Conservation (phyloP, 2,888 invertebrate genomes). For the Tiliacea aurago region DNA sequence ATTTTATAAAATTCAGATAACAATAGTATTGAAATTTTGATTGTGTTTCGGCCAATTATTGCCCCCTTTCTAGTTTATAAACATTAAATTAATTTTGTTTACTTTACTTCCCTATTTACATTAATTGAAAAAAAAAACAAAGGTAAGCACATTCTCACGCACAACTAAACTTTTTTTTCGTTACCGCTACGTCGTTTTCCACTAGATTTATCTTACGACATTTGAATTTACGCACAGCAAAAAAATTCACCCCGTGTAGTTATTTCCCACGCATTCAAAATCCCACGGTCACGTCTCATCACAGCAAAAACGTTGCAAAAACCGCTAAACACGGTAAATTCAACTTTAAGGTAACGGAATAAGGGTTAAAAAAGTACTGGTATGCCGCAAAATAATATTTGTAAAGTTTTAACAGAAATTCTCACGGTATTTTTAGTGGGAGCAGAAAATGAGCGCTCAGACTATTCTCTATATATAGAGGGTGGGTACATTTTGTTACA, state of each 20-base stretch:
- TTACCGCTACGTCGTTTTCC: constrained; percentile 7
- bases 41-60: not conserved
- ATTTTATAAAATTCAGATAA: not conserved
- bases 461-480: constrained; percentile 48
- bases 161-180: constrained; percentile 2
- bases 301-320: constrained; percentile 53
- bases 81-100: not conserved
- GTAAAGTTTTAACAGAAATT: constrained; percentile 62
- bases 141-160: not conserved
- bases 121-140: constrained; percentile 1
- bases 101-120: not conserved
- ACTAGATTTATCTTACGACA: constrained; percentile 43
- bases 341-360: not conserved
- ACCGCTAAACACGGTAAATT: constrained; percentile 16
- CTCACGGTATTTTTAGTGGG: constrained; percentile 68
- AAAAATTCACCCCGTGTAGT: constrained; percentile 58
- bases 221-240: constrained; percentile 58
- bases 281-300: constrained; percentile 68
- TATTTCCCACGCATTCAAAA: constrained; percentile 69
- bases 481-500: constrained; percentile 36
- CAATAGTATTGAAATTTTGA: not conserved
- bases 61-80: not conserved
- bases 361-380: not conserved
- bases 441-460: constrained; percentile 42
- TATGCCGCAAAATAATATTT: constrained; percentile 6